A percentile compares a stretch with the other conserved stretches of the same genome.
phyloP scores from a whole-genome alignment of 2,888 invertebrate species.

The Agapostemon virescens region DNA sequence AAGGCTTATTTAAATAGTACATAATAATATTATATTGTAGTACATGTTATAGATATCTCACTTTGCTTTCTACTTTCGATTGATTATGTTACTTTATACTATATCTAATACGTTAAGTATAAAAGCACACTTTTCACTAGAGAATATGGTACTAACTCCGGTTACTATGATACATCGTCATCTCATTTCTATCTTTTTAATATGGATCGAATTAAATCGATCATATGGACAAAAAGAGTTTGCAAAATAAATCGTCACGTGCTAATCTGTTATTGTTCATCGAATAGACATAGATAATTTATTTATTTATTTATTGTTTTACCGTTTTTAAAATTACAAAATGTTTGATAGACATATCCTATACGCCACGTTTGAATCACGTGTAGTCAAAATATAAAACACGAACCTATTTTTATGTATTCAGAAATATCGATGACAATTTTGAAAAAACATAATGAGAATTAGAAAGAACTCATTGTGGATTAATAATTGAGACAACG shows the following conservation, averaged over 20 bases:
- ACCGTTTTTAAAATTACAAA: background rate
- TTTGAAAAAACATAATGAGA: background rate
- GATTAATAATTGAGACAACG: slow-evolving; percentile 3
- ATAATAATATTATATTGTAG: background rate
- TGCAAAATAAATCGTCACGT: background rate
- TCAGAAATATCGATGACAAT: background rate
- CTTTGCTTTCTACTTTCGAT: background rate
- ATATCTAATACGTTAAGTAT: background rate
- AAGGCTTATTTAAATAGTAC: background rate
- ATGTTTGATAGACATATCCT: background rate
- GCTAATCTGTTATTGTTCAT: background rate
- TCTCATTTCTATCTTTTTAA: background rate
- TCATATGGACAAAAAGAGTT: background rate
- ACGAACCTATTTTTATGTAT: background rate
- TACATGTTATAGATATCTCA: background rate
- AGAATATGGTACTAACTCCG: background rate
- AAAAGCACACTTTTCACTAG: background rate
- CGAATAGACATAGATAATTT: background rate
- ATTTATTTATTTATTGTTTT: background rate
- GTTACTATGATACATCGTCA: background rate
- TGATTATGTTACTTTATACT: background rate
- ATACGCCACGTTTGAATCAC: background rate
- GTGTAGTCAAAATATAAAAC: background rate
- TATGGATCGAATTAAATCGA: background rate
- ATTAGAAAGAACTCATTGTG: background rate